A percentile compares a stretch with the other conserved stretches of the same genome.
Evolutionary conservation across 2,888 invertebrate genomes (phyloP).

Genomic region (Acrobasis suavella): DNA sequence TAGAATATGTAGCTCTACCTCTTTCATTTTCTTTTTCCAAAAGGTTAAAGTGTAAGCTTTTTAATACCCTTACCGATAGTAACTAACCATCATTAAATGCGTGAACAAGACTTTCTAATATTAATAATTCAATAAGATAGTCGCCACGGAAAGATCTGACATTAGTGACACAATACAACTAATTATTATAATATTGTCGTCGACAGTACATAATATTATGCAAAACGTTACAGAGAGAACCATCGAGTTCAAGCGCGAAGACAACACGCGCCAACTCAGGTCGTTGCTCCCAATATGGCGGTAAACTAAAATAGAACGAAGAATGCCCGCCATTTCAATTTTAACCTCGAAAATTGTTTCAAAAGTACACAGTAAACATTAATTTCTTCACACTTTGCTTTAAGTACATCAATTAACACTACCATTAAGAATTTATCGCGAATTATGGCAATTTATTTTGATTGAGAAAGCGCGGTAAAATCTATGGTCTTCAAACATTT

Average conservation of each 20-base stretch:
- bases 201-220: conserved; percentile 28
- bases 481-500: conserved; percentile 15
- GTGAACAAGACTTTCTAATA: too few relatives aligned
- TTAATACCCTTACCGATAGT: too few relatives aligned
- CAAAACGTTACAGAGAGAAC: conserved; percentile 38
- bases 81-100: too few relatives aligned
- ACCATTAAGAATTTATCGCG: conserved; percentile 27
- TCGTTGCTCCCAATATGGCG: conserved; percentile 74
- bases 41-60: too few relatives aligned
- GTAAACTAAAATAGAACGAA: conserved; percentile 78
- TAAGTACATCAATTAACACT: conserved; percentile 23
- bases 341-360: conserved; percentile 74
- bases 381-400: conserved; percentile 42
- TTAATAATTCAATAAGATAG: too few relatives aligned
- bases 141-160: too few relatives aligned
- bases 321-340: conserved; percentile 77
- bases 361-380: conserved; percentile 50
- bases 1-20: too few relatives aligned
- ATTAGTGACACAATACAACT: too few relatives aligned
- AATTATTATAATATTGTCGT: too few relatives aligned
- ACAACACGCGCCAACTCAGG: conserved; percentile 57
- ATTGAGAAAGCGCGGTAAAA: conserved; percentile 27
- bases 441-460: conserved; percentile 25
- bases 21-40: too few relatives aligned
- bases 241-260: conserved; percentile 25